These are phyloP conservation scores for Trachymyrmex septentrionalis DNA, from an alignment of 1,140 invertebrate species.

Conservation along the genomic window DNA sequence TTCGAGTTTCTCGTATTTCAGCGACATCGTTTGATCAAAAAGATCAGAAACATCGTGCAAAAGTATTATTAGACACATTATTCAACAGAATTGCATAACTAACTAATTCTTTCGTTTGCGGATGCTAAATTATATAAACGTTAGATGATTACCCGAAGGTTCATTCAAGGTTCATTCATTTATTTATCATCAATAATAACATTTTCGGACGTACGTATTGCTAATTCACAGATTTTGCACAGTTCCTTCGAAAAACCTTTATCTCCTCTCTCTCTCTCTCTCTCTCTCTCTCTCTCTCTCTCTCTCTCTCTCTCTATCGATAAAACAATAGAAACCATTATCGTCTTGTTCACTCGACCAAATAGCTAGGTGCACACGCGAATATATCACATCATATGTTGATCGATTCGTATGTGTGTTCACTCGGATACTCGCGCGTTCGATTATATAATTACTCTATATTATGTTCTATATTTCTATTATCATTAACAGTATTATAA, in stretches of 20 bases:
- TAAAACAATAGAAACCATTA: conserved; percentile 47
- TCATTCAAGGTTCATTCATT: conserved; percentile 13
- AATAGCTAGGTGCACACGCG: conserved; percentile 30
- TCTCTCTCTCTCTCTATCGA: not conserved
- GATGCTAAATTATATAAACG: conserved; percentile 11
- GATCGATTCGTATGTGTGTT: conserved; percentile 6
- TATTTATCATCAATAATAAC: conserved; percentile 10
- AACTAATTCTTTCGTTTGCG: not conserved
- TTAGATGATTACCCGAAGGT: conserved; percentile 32
- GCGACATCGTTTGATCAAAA: not conserved
- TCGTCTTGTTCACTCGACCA: conserved; percentile 9
- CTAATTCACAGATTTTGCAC: conserved; percentile 42
- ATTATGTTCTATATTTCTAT: conserved; percentile 66
- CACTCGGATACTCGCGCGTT: conserved; percentile 21
- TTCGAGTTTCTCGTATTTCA: not conserved
- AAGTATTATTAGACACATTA: not conserved
- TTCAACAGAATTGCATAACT: not conserved
- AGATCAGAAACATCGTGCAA: not conserved
- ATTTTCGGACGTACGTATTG: conserved; percentile 3
- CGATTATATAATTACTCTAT: conserved; percentile 44
- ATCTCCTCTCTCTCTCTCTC: not conserved
- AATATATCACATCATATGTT: conserved; percentile 31
- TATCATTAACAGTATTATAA: conserved; percentile 63
- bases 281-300: not conserved
- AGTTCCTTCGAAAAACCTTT: not conserved